A percentile compares a stretch with the other conserved stretches of the same genome.
phyloP scores from a whole-genome alignment of 2,797 vertebrate species.

The Sylvilagus floridanus region DNA sequence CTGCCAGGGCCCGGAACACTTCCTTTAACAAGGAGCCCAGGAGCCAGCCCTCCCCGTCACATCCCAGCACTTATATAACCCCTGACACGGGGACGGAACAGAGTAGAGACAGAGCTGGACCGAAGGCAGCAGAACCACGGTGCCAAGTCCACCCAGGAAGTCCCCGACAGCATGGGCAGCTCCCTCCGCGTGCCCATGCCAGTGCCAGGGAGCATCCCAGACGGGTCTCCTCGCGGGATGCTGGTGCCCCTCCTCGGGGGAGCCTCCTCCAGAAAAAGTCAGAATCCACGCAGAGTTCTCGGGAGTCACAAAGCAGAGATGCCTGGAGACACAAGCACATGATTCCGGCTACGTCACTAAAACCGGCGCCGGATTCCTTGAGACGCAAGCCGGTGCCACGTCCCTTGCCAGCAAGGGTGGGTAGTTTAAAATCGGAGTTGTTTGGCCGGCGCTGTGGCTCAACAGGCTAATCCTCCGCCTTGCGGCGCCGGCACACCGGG shows the following conservation, averaged over 20 bases:
- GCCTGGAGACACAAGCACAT: not conserved
- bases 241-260: fast-evolving
- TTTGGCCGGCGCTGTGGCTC: no score
- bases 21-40: not conserved
- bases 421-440: not conserved
- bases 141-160: not conserved
- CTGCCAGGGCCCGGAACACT: not conserved
- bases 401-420: not conserved
- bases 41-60: not conserved
- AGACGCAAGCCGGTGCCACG: fast-evolving
- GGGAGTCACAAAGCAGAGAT: not conserved
- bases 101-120: not conserved
- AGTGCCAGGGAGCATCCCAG: fast-evolving
- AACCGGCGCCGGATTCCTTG: not conserved
- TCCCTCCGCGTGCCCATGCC: fast-evolving
- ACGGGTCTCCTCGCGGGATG: fast-evolving
- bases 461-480: no score
- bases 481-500: no score
- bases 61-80: not conserved
- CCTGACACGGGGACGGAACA: not conserved
- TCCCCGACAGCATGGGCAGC: no score
- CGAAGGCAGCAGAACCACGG: fast-evolving
- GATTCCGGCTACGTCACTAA: not conserved
- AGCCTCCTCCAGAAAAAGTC: not conserved
- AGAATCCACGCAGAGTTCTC: not conserved